These are phyloP conservation scores for Ooceraea biroi DNA, from an alignment of 1,140 invertebrate genomes.

Conservation along the genomic window DNA sequence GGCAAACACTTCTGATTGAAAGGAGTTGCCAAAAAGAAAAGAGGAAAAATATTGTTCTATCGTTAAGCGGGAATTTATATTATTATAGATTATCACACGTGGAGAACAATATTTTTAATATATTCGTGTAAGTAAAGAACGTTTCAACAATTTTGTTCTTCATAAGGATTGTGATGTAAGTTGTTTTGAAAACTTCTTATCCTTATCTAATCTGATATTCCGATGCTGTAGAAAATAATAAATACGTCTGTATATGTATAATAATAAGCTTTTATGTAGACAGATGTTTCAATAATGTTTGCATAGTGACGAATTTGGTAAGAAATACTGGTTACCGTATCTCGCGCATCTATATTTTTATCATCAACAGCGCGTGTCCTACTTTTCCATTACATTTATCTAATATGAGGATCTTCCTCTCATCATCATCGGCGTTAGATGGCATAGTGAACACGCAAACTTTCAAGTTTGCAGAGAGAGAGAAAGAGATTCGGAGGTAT, in stretches of 20 bases:
- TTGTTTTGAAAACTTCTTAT: neutral
- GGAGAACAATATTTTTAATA: too few species aligned
- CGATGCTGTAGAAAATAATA: neutral
- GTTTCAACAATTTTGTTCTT: neutral
- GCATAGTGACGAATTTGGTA: neutral
- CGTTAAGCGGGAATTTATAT: neutral
- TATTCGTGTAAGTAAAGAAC: too few species aligned
- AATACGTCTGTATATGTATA: neutral
- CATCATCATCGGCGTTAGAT: neutral
- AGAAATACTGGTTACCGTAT: neutral
- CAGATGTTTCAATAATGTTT: neutral
- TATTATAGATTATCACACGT: neutral
- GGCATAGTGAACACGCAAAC: too few species aligned
- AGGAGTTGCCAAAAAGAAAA: too few species aligned
- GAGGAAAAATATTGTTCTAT: neutral
- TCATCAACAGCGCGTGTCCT: neutral
- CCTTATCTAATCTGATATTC: neutral
- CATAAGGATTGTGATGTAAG: neutral
- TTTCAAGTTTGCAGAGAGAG: neutral
- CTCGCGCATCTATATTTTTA: neutral
- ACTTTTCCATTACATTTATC: neutral
- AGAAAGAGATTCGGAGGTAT: neutral
- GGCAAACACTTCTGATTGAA: neutral
- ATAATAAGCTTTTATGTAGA: neutral
- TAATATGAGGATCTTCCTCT: neutral